Base-by-base conservation (phyloP, 2,113 vertebrate genomes). In the Oplegnathus fasciatus region DNA sequence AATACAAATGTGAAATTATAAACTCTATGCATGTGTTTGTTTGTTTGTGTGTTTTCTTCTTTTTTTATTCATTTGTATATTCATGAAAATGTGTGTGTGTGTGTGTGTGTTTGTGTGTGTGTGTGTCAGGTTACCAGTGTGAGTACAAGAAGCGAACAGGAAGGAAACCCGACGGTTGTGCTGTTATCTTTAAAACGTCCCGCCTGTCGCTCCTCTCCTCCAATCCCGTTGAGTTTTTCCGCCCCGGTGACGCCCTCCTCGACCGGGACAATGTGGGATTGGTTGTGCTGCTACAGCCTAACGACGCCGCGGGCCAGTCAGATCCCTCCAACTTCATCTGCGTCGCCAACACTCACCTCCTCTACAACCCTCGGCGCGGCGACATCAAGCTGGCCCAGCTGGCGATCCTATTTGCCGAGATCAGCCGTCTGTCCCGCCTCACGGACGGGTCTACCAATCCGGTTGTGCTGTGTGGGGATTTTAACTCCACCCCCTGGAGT, bases 181-280 rank as follows among this genome's bases (percentile, higher is more conserved):
- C 97, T 8, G 95, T 98, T 67, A 93, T 95, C 92, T 99, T 99
- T 90, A 99, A 97, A 86, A 92, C 93, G 18, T 96, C 96, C 79
- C 96, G 96, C 85, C 98, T 99, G 84, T 95, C 93, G 8, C 96
- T 99, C 50, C 78, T 97, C 2, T 97, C 97, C 0, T 95, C 95
- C 86, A 97, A 96, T 17, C 97, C 98, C 0, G 96, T 99, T 20
- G 98, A 99, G 88, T 99, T 96, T 86, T 97, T 96, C 90, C 97
- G 97, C 0, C 94, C 0, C 0, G 95, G 97, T 57, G 95, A 99
- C 83, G 88, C 96, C 9, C 95, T 99, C 6, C 87, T 99, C 80
- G 97, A 99, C 94, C 96, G 98, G 65, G 98, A 99, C 95, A 99
- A 99, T n/a, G 95, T 99, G 82, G 98, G 97, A 24, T 60, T 98